A percentile compares a stretch with the other conserved stretches of the same genome.
These are phyloP conservation scores for Monochamus alternatus DNA, from an alignment of 2,888 invertebrate genomes.

Conservation along the genomic window DNA sequence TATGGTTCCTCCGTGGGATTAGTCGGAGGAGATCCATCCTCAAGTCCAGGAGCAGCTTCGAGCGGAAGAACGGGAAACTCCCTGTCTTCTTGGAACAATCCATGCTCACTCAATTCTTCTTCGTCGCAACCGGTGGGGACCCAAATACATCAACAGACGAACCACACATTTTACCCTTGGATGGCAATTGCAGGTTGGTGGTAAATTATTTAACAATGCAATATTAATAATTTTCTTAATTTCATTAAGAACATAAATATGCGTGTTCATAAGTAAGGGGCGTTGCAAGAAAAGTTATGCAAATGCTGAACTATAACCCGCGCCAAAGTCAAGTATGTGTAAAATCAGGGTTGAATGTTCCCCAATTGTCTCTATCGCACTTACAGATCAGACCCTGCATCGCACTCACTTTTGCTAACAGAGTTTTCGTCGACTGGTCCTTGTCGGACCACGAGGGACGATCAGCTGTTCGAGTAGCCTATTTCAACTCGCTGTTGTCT, in stretches of 20 bases:
- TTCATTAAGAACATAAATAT: conserved; percentile 52
- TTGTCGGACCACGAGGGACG: conserved; percentile 66
- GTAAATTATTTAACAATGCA: conserved; percentile 73
- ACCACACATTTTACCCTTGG: conserved; percentile 98
- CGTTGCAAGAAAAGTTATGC: conserved; percentile 62
- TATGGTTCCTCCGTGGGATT: conserved; percentile 82
- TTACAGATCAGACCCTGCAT: conserved; percentile 51
- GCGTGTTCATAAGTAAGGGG: conserved; percentile 46
- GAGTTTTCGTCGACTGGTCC: conserved; percentile 55
- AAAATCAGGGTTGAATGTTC: conserved; percentile 73
- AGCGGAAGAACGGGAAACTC: conserved; percentile 73
- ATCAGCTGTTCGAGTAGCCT: conserved; percentile 70
- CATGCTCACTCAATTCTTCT: conserved; percentile 88
- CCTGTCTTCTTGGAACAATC: conserved; percentile 88
- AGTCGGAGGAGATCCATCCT: conserved; percentile 82
- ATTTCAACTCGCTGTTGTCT: conserved; percentile 65
- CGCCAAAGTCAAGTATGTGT: conserved; percentile 75
- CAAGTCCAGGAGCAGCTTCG: conserved; percentile 82
- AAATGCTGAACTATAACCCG: conserved; percentile 64
- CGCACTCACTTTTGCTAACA: conserved; percentile 50
- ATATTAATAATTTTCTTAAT: conserved; percentile 28
- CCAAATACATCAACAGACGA: conserved; percentile 91
- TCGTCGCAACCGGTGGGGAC: conserved; percentile 85
- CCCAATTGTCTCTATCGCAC: conserved; percentile 65
- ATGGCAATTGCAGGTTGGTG: conserved; percentile 94